Evolutionary conservation across 2,888 invertebrate species (phyloP), one percentile per base, ranked within the genome.

Genomic region (Tenthredo scrophulariae): DNA sequence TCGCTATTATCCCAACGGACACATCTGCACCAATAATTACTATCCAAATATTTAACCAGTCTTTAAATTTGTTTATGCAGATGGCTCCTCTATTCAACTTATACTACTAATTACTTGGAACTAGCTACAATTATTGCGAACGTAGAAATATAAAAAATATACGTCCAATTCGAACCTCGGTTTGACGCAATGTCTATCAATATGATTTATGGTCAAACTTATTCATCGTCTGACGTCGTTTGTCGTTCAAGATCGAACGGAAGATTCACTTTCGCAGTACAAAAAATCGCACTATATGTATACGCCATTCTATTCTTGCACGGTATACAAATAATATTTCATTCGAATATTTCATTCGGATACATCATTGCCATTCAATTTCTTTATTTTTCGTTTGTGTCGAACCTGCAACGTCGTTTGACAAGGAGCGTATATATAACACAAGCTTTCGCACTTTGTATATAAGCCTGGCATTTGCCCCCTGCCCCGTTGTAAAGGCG

Each of bases 361-460:
- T 58, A 58, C 2, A 58, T 58, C 58, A 58, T 58, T 26, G 58
- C 22, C 22, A 58, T 58, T 58, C 37, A 33, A 13, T 15, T 43
- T 13, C 43, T 43, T 3, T 43, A 3, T 43, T 43, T 43, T 43
- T 43, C 2, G n/a, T 40, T 10, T 15, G 40, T 40, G n/a, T 40
- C 40, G 37, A 22, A 40, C 13, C n/a, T 40, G n/a, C 6, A 6
- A 40, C 40, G n/a, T n/a, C 5, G 72, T 40, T 40, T 43, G 75
- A 77, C 50, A 18, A 54, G 46, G 46, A 50, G 7, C 33, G 29
- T 50, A 2, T 26, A 2, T 18, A 29, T 50, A 50, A 54, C 26
- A 46, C 77, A 77, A 54, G 29, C 54, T 77, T 77, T 54, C 7
- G 50, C 77, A 77, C 77, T 54, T 50, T 77, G 26, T 77, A 33